phyloP scores from a whole-genome alignment of 2,113 vertebrate genomes.

The Hippocampus guttulatus region DNA sequence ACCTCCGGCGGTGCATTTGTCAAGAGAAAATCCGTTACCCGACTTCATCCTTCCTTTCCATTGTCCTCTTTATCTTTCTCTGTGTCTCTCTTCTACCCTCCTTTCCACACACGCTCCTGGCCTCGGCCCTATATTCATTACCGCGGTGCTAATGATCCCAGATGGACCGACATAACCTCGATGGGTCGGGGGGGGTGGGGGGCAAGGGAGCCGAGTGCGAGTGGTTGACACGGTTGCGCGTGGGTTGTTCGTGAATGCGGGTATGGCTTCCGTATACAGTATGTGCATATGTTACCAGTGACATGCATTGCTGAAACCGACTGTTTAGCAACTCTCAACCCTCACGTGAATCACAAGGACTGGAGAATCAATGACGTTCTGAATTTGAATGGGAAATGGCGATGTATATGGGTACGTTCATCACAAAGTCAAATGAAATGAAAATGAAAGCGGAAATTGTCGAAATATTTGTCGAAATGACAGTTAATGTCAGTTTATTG shows the following conservation, averaged over 20 bases:
- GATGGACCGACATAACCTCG: constrained; percentile 73
- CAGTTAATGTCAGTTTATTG: not conserved
- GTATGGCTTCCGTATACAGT: constrained; percentile 28
- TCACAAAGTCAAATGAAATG: not conserved
- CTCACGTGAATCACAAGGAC: constrained; percentile 12
- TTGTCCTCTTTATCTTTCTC: constrained; percentile 30
- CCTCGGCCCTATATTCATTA: constrained; percentile 65
- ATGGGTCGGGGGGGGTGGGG: constrained; percentile 51
- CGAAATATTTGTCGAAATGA: not conserved
- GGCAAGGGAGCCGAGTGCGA: constrained; percentile 55
- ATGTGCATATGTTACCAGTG: constrained; percentile 17
- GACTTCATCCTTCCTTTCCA: constrained; percentile 47
- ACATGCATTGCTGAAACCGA: constrained; percentile 24
- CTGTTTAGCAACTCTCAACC: constrained; percentile 16
- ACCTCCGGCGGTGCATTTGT: constrained; percentile 51
- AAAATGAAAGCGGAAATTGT: not conserved
- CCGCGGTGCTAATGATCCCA: constrained; percentile 70
- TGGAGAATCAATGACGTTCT: constrained; percentile 8
- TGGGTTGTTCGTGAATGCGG: constrained; percentile 37
- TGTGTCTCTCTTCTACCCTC: not conserved
- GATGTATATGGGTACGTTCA: not conserved
- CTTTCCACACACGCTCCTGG: constrained; percentile 52
- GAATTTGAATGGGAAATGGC: constrained; percentile 10
- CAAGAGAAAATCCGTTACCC: constrained; percentile 53
- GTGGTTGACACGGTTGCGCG: constrained; percentile 54